Percentiles rank a stretch among this genome's conserved stretches.
Conservation (phyloP, 2,113 vertebrate species). For the Phalacrocorax pelagicus region DNA sequence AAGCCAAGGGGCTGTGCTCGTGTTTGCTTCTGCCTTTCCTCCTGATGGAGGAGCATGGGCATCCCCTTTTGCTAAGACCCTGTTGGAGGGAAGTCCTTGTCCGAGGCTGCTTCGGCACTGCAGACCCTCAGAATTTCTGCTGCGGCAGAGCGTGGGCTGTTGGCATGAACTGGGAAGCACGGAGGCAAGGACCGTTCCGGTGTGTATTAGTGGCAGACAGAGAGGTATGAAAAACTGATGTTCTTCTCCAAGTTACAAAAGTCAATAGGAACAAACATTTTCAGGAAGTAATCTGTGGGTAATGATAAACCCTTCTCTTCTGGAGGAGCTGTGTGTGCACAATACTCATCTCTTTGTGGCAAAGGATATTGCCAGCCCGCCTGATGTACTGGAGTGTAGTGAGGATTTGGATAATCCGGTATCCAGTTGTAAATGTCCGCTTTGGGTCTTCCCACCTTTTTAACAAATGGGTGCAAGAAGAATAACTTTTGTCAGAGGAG, state of each 20-base stretch:
- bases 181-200: neutral
- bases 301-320: neutral
- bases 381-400: neutral
- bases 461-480: neutral
- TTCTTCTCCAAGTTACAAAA: neutral
- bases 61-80: neutral
- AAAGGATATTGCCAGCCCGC: neutral
- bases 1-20: rapidly evolving
- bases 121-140: neutral
- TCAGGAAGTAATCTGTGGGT: neutral
- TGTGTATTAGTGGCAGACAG: neutral
- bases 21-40: neutral
- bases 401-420: neutral
- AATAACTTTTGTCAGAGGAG: neutral
- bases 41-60: neutral
- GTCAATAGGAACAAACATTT: neutral
- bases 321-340: neutral
- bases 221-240: neutral
- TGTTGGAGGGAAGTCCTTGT: neutral
- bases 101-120: neutral
- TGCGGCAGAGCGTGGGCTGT: neutral
- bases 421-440: neutral
- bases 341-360: rapidly evolving
- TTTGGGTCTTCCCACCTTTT: neutral
- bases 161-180: neutral